These are phyloP conservation scores for Tanaodytes sp. DNA, from an alignment of 2,888 invertebrate genomes.

Conservation along the genomic window DNA sequence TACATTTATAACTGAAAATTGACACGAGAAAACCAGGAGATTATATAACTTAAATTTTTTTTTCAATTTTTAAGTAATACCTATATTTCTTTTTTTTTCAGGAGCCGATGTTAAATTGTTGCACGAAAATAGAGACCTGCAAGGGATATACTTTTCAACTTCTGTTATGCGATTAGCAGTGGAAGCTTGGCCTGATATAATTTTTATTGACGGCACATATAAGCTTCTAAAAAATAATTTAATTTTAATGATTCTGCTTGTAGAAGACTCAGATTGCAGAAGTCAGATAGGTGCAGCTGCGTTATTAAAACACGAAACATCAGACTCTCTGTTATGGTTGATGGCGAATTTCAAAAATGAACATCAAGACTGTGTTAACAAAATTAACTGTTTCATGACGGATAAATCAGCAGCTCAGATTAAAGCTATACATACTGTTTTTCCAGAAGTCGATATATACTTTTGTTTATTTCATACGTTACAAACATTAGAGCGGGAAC, in stretches of 20 bases:
- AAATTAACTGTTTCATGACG: slow-evolving; percentile 26
- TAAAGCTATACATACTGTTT: background rate
- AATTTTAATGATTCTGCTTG: slow-evolving; percentile 25
- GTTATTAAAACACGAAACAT: slow-evolving; percentile 29
- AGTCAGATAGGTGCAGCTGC: slow-evolving; percentile 38
- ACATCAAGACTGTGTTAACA: slow-evolving; percentile 23
- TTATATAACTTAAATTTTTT: too few species aligned
- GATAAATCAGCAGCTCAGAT: slow-evolving; percentile 9
- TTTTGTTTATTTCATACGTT: slow-evolving; percentile 12
- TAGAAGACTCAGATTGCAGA: slow-evolving; percentile 35
- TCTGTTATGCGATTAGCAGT: slow-evolving; percentile 11
- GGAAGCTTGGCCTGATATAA: slow-evolving; percentile 12
- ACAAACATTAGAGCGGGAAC: slow-evolving; percentile 10
- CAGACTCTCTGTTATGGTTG: slow-evolving; percentile 7
- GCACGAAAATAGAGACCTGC: background rate
- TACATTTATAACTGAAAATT: too few species aligned
- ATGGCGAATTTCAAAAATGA: slow-evolving; percentile 38
- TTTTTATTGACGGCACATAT: slow-evolving; percentile 25
- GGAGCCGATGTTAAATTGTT: too few species aligned
- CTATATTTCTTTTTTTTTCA: too few species aligned
- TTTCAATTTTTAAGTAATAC: too few species aligned
- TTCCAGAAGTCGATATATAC: background rate
- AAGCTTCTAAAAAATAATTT: slow-evolving; percentile 12
- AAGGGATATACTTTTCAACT: slow-evolving; percentile 28
- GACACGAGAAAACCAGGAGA: too few species aligned